phyloP scores from a whole-genome alignment of 2,113 vertebrate genomes.

The Ifrita kowaldi region DNA sequence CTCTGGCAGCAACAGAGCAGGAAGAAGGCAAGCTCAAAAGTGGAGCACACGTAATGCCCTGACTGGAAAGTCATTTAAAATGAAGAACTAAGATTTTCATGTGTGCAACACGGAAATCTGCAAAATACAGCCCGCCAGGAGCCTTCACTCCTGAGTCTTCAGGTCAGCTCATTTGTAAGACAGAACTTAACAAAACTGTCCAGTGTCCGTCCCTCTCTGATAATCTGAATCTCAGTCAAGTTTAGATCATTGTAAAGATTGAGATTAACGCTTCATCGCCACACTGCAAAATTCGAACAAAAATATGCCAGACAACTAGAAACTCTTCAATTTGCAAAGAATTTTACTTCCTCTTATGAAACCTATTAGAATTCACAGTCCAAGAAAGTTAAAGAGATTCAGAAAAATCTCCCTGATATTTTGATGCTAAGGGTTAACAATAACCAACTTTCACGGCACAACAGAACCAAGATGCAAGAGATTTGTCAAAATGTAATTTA shows the following conservation, averaged over 20 bases:
- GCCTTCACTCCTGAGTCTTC: background rate
- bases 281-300: background rate
- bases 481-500: background rate
- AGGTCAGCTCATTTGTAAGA: background rate
- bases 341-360: background rate
- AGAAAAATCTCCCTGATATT: background rate
- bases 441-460: background rate
- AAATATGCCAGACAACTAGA: background rate
- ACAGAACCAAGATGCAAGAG: background rate
- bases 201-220: background rate
- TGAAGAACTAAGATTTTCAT: background rate
- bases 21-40: background rate
- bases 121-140: background rate
- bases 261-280: background rate
- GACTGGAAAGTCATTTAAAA: background rate
- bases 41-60: background rate
- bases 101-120: background rate
- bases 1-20: background rate
- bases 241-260: rapidly evolving
- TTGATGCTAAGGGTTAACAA: background rate
- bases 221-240: background rate
- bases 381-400: background rate
- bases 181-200: background rate
- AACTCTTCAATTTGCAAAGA: background rate
- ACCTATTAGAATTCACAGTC: background rate